Base-by-base conservation (phyloP, 37 sponge, comb jelly and placozoan genomes). In the Tethya wilhelma region DNA sequence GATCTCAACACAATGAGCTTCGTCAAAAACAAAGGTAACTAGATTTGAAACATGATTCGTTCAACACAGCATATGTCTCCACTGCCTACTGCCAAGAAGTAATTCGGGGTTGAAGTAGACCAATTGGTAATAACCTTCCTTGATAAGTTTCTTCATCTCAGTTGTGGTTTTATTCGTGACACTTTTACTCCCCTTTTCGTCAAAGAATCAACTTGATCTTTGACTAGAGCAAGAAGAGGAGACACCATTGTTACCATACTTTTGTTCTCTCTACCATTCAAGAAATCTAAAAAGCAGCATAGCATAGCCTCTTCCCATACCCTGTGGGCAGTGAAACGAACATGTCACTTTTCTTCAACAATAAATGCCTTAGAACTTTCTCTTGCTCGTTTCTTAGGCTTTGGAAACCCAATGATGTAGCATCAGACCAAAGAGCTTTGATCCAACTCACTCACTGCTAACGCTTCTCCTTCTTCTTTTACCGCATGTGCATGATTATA, bases 311-410 rank as follows among this genome's bases (percentile, higher is more conserved):
- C 79, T 79, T 79, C 9, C 79, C 79, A 42, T 25, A 46, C 19
- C 79, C 79, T 29, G 79, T 79, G 9, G 79, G 79, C 34, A 79
- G n/a, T n/a, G n/a, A n/a, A n/a, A n/a, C n/a, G n/a, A n/a, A n/a
- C n/a, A n/a, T n/a, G n/a, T n/a, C n/a, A n/a, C n/a, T n/a, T n/a
- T n/a, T n/a, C n/a, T n/a, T n/a, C n/a, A n/a, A n/a, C n/a, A n/a
- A n/a, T n/a, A n/a, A n/a, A n/a, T n/a, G n/a, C n/a, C n/a, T n/a
- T n/a, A n/a, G n/a, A n/a, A n/a, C n/a, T n/a, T n/a, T n/a, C n/a
- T n/a, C n/a, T n/a, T n/a, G n/a, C n/a, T n/a, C n/a, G n/a, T n/a
- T n/a, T n/a, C n/a, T n/a, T n/a, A n/a, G n/a, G n/a, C n/a, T n/a
- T n/a, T n/a, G n/a, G n/a, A n/a, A n/a, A n/a, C n/a, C n/a, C n/a